Evolutionary conservation across 2,888 invertebrate genomes (phyloP).

Genomic region (Agonopterix arenella): DNA sequence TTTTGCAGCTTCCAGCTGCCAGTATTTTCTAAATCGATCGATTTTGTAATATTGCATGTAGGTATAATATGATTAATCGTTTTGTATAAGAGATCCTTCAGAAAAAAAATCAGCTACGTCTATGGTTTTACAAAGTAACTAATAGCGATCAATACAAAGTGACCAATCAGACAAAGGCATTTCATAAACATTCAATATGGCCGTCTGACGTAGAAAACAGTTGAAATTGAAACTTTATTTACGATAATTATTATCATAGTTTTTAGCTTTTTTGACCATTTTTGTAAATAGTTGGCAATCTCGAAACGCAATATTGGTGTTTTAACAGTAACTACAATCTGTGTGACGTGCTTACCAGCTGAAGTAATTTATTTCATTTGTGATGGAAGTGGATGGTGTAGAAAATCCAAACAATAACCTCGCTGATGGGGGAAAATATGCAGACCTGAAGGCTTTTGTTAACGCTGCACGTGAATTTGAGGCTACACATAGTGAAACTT

Average conservation of each 20-base stretch:
- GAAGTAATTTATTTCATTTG: background rate
- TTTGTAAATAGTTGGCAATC: slow-evolving; percentile 23
- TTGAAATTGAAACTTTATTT: slow-evolving; percentile 56
- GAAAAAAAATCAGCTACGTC: no score
- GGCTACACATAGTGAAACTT: slow-evolving; percentile 68
- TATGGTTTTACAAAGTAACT: no score
- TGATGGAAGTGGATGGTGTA: slow-evolving; percentile 57
- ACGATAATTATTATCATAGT: slow-evolving; percentile 11
- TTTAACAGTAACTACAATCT: no score
- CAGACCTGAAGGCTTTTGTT: slow-evolving; percentile 72
- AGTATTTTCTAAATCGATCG: no score
- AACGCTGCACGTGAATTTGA: slow-evolving; percentile 70
- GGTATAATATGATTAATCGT: no score
- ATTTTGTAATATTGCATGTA: no score
- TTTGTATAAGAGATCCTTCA: no score
- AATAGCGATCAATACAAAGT: no score
- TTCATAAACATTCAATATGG: slow-evolving; percentile 42
- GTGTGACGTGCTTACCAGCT: no score
- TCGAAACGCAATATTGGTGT: slow-evolving; percentile 3
- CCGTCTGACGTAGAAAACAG: slow-evolving; percentile 44
- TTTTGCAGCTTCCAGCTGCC: no score
- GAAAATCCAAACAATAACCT: slow-evolving; percentile 43
- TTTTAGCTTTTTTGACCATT: slow-evolving; percentile 18
- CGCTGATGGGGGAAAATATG: slow-evolving; percentile 56
- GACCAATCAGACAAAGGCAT: slow-evolving; percentile 31